A percentile compares a stretch with the other conserved stretches of the same genome.
phyloP scores from a whole-genome alignment of 2,797 vertebrate species.

The Merluccius polli region DNA sequence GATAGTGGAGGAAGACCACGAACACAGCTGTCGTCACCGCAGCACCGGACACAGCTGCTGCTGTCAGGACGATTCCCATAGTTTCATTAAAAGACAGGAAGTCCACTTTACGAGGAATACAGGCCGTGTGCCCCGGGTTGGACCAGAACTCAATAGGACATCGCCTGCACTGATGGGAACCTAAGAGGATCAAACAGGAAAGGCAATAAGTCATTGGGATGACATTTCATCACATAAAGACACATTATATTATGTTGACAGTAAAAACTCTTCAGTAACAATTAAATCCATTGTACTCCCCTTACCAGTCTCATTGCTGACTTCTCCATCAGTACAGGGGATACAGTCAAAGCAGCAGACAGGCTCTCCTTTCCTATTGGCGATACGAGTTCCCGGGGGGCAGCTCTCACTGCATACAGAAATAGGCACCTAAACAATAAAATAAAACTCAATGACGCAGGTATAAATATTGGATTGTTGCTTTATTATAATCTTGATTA shows the following conservation, averaged over 20 bases:
- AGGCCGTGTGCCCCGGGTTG: constrained; percentile 49
- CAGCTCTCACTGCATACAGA: constrained; percentile 48
- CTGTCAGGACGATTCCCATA: constrained; percentile 50
- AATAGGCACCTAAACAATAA: constrained; percentile 50
- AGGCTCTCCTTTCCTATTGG: constrained; percentile 45
- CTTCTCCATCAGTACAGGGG: constrained; percentile 49
- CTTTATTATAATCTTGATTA: background rate
- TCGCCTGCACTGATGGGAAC: constrained; percentile 57
- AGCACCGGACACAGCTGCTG: constrained; percentile 58
- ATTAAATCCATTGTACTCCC: background rate
- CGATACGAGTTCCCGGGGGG: constrained; percentile 46
- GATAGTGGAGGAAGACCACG: constrained; percentile 63
- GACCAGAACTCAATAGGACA: constrained; percentile 55
- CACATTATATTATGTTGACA: background rate
- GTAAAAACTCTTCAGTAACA: background rate
- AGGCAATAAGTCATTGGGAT: background rate
- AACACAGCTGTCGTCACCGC: constrained; percentile 60
- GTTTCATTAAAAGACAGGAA: constrained; percentile 52
- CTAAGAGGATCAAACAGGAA: constrained; percentile 37
- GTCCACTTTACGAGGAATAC: constrained; percentile 56
- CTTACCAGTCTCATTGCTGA: constrained; percentile 48
- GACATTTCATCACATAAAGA: background rate
- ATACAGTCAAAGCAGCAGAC: constrained; percentile 60
- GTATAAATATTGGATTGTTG: background rate
- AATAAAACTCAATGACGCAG: background rate